Percentiles rank a stretch among this genome's conserved stretches.
Evolutionary conservation across 2,113 vertebrate genomes (phyloP).

Genomic region (Ammodytes marinus): DNA sequence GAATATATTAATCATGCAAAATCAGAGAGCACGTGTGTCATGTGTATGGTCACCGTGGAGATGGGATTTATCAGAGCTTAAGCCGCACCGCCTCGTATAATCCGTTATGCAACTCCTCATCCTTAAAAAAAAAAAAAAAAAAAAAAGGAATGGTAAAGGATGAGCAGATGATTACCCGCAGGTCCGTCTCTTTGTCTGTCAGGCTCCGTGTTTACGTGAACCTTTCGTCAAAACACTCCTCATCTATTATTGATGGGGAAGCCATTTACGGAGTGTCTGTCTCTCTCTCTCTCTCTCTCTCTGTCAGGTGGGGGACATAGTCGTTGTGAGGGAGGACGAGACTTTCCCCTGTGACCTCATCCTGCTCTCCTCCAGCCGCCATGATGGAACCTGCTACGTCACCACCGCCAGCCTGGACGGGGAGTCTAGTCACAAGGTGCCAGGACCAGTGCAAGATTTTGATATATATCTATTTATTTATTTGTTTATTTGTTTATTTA

Average conservation of each 20-base stretch:
- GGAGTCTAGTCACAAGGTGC: constrained; percentile 96
- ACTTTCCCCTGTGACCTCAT: constrained; percentile 99
- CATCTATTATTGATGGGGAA: constrained; percentile 43
- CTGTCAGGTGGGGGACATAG: constrained; percentile 94
- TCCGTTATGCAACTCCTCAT: constrained; percentile 81
- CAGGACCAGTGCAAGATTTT: not conserved
- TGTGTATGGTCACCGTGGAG: constrained; percentile 80
- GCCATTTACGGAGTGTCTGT: constrained; percentile 22
- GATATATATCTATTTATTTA: not conserved
- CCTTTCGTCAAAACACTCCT: not conserved
- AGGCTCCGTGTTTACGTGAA: constrained; percentile 13
- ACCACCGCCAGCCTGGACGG: constrained; percentile 98
- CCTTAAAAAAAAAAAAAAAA: constrained; percentile 52
- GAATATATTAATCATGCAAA: constrained; percentile 81
- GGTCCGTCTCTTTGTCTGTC: constrained; percentile 43
- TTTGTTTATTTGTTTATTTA: not conserved
- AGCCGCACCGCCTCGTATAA: constrained; percentile 76
- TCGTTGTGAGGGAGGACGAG: constrained; percentile 96
- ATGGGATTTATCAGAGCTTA: constrained; percentile 78
- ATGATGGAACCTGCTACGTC: constrained; percentile 96
- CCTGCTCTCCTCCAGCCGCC: constrained; percentile 93
- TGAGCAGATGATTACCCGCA: constrained; percentile 42
- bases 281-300: constrained; percentile 4
- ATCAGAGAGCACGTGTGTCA: constrained; percentile 71
- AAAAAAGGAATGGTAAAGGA: constrained; percentile 41